Base-by-base conservation (phyloP, 2,888 invertebrate species). In the Dasypogon diadema region DNA sequence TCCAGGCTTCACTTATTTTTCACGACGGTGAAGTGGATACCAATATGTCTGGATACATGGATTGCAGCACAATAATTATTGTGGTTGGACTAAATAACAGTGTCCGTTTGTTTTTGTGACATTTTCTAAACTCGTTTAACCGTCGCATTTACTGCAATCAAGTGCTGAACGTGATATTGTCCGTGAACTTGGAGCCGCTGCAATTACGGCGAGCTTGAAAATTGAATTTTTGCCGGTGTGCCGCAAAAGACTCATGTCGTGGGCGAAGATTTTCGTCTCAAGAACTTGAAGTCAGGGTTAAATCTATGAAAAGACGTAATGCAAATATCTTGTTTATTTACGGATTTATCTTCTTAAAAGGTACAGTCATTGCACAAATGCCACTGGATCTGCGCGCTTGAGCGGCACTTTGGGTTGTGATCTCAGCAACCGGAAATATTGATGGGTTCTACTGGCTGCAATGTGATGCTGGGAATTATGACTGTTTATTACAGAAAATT, bases 371-470 rank as follows among this genome's bases (percentile, higher is more conserved):
- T 76, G 73, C 2, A 83, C 80, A 80, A 81, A 82, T 18, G 83
- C 83, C 73, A 84, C 82, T 10, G 83, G 83, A 58, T 82, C 77
- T 2, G 80, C 81, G 51, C 82, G 79, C 21, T 80, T 80, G 74
- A 83, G 73, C 5, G 83, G 82, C 63, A 78, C 75, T 14, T 78
- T 79, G 0, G 82, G 81, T 14, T 82, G 84, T 37, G 81, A 80
- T 70, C 80, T 78, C 55, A 79, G 75, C 51, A 81, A 78, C 60
- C 80, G 80, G 63, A 82, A 76, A 1, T 80, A 76, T 75, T 83
- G 83, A 76, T 83, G 83, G 63, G 81, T 83, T 72, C 80, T 80
- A 77, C 84, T 83, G 76, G 82, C 81, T 74, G 70, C 4, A 73
- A 42, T 55, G 48, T 18, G 46, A 46, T 26, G 5, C 54, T 42